Conservation (phyloP, 2,888 invertebrate species). For the Drosophila pullipes region DNA sequence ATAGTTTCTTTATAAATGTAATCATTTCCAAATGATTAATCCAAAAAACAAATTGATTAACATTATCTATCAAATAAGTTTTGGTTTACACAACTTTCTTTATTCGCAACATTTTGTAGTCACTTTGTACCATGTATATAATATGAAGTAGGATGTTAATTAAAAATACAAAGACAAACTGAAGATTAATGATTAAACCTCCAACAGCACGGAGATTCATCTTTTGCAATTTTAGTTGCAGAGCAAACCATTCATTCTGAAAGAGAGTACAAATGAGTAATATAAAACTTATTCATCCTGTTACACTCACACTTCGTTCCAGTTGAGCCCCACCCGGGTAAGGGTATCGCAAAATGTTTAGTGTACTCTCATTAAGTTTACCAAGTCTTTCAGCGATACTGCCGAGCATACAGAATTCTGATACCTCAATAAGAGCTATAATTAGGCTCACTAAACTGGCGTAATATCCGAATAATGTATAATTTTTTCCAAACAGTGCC, state of each 20-base stretch:
- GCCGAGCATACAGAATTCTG: slow-evolving; percentile 1
- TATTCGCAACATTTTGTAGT: slow-evolving; percentile 9
- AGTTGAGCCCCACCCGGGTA: not conserved
- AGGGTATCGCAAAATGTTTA: slow-evolving; percentile 14
- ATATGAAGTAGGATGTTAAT: slow-evolving; percentile 27
- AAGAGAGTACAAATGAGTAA: not conserved
- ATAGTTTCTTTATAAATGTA: not conserved
- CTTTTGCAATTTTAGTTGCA: slow-evolving; percentile 40
- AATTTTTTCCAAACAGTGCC: not conserved
- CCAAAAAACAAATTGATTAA: not conserved
- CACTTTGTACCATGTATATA: slow-evolving; percentile 47
- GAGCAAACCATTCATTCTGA: slow-evolving; percentile 39
- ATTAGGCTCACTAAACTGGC: fast-evolving
- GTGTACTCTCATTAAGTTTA: not conserved
- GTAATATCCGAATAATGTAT: fast-evolving
- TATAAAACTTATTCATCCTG: not conserved
- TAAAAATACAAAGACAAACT: slow-evolving; percentile 15
- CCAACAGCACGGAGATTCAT: slow-evolving; percentile 23
- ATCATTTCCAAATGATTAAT: not conserved
- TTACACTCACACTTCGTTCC: slow-evolving; percentile 36
- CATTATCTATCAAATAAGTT: not conserved
- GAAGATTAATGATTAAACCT: slow-evolving; percentile 19
- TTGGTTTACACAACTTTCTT: not conserved
- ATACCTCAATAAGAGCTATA: not conserved
- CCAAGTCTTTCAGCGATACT: not conserved